Percentiles rank a stretch among this genome's conserved stretches.
Conservation (phyloP, 2,797 vertebrate species). For the Aeoliscus strigatus region DNA sequence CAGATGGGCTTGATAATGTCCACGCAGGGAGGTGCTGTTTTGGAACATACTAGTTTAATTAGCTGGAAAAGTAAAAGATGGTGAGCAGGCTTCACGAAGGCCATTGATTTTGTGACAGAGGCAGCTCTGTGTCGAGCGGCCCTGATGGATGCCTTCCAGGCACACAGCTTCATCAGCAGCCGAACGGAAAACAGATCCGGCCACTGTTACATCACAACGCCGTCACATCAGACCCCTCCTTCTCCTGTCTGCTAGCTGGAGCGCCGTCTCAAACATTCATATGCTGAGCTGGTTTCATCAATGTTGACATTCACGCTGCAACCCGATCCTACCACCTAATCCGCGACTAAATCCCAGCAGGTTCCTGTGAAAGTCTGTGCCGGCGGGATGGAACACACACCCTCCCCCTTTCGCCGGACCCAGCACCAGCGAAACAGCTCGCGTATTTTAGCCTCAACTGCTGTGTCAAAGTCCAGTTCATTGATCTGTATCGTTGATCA, state of each 20-base stretch:
- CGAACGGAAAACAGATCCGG: conserved; percentile 29
- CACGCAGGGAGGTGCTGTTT: too few species aligned
- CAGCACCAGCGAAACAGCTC: conserved; percentile 19
- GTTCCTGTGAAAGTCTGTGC: conserved; percentile 45
- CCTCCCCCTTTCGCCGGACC: conserved; percentile 35
- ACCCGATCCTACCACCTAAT: conserved; percentile 71
- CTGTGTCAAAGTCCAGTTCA: conserved; percentile 10
- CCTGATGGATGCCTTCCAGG: conserved; percentile 53
- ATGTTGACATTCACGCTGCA: conserved; percentile 49
- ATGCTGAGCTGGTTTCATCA: conserved; percentile 18
- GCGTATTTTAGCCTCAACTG: conserved; percentile 41
- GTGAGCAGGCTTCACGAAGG: conserved; percentile 46
- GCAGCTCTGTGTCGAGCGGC: conserved; percentile 35
- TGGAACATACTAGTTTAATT: too few species aligned
- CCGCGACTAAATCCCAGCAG: conserved; percentile 49
- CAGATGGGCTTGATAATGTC: too few species aligned
- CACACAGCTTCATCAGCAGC: conserved; percentile 61
- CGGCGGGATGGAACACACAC: conserved; percentile 53
- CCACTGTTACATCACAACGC: conserved; percentile 30
- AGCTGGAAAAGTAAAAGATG: conserved; percentile 43
- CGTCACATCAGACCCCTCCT: too few species aligned
- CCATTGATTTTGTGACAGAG: conserved; percentile 62
- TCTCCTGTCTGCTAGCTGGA: too few species aligned
- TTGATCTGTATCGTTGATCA: conserved; percentile 36
- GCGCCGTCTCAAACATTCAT: conserved; percentile 1